Percentiles rank a stretch among this genome's conserved stretches.
These are phyloP conservation scores for Philaenus spumarius DNA, from an alignment of 1,140 invertebrate species.

Conservation along the genomic window DNA sequence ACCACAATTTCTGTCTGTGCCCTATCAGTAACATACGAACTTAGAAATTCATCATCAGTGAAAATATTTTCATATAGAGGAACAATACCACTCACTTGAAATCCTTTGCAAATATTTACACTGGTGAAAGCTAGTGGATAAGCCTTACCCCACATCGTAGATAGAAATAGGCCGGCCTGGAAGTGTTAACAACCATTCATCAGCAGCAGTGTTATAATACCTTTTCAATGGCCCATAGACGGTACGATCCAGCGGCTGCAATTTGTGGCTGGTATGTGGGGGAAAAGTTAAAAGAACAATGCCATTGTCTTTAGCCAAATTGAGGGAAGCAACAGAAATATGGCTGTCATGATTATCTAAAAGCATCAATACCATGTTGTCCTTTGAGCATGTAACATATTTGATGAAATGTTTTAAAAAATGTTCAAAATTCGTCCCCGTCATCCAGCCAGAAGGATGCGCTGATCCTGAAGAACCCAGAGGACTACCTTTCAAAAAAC, in stretches of 20 bases:
- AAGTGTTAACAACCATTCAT: conserved; percentile 17
- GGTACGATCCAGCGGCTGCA: conserved; percentile 39
- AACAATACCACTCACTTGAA: conserved; percentile 17
- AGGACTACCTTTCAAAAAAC: conserved; percentile 41
- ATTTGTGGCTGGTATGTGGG: conserved; percentile 24
- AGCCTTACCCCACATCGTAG: conserved; percentile 18
- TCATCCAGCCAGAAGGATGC: conserved; percentile 38
- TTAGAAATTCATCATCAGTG: conserved; percentile 18
- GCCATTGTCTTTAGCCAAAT: conserved; percentile 26
- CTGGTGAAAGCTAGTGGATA: conserved; percentile 16
- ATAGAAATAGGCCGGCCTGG: conserved; percentile 16
- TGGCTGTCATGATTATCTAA: conserved; percentile 28
- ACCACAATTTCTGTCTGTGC: no score
- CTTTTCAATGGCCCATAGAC: conserved; percentile 22
- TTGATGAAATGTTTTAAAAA: conserved; percentile 11
- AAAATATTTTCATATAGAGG: conserved; percentile 19
- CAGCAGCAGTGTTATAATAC: conserved; percentile 13
- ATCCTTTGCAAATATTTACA: conserved; percentile 13
- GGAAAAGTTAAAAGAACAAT: conserved; percentile 31
- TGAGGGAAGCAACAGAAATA: conserved; percentile 21
- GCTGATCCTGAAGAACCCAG: conserved; percentile 33
- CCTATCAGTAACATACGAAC: conserved; percentile 17
- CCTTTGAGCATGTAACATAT: conserved; percentile 3
- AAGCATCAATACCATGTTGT: conserved; percentile 26
- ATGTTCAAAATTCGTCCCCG: conserved; percentile 24